A percentile compares a stretch with the other conserved stretches of the same genome.
Evolutionary conservation across 2,888 invertebrate genomes (phyloP).

Genomic region (Drosophila trichaetosa): DNA sequence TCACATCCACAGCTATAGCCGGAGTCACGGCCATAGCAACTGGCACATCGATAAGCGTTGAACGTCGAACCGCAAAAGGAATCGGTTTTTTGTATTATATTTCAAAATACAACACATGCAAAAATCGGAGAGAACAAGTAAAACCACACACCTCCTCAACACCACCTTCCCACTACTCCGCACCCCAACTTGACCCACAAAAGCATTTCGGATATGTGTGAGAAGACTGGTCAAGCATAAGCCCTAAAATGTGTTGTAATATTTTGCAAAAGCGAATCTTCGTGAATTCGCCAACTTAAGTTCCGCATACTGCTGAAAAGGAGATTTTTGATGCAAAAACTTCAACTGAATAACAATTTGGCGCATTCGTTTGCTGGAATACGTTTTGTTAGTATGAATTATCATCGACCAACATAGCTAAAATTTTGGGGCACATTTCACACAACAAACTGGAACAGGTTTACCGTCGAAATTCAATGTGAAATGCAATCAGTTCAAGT

Average conservation of each 20-base stretch:
- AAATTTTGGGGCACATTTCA: background rate
- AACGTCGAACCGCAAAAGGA: conserved; percentile 34
- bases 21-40: background rate
- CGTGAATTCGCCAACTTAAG: background rate
- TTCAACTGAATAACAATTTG: background rate
- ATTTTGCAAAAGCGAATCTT: background rate
- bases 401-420: background rate
- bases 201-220: background rate
- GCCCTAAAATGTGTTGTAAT: no score
- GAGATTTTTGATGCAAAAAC: background rate
- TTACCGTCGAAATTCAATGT: background rate
- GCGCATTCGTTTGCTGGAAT: background rate
- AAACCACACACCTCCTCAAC: background rate
- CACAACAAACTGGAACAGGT: background rate
- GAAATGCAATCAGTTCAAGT: background rate
- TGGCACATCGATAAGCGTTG: conserved; percentile 43
- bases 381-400: background rate
- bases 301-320: background rate
- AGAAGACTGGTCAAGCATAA: conserved; percentile 8
- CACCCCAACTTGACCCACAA: background rate
- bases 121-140: conserved; percentile 1
- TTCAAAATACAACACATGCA: conserved; percentile 22
- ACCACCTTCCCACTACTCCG: background rate
- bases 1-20: conserved; percentile 11
- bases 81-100: conserved; percentile 23